Evolutionary conservation across 2,113 vertebrate genomes (phyloP).

Genomic region (Pagrus major): DNA sequence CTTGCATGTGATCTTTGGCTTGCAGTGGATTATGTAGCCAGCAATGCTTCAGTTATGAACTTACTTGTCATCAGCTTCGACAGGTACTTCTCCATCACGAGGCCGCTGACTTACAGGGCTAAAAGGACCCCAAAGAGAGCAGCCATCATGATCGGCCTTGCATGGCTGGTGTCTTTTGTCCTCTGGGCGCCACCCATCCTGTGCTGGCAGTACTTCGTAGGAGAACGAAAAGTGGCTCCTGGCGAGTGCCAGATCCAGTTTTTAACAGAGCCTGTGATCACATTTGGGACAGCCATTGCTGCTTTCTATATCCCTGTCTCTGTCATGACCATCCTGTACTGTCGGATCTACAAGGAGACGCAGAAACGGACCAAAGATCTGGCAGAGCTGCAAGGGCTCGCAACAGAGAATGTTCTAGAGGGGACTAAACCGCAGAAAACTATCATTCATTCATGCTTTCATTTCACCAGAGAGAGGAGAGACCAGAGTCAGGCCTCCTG

Average conservation of each 20-base stretch:
- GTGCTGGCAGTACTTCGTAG: constrained; percentile 98
- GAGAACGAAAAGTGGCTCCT: constrained; percentile 88
- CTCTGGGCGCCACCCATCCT: constrained; percentile 97
- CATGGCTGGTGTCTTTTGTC: constrained; percentile 96
- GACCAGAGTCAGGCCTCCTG: constrained; percentile 91
- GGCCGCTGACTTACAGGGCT: constrained; percentile 96
- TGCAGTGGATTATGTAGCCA: constrained; percentile 97
- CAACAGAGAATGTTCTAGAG: constrained; percentile 84
- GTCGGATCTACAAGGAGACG: constrained; percentile 97
- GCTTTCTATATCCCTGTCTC: constrained; percentile 98
- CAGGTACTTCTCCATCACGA: constrained; percentile 98
- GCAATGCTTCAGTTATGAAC: constrained; percentile 99
- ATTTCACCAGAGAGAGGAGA: constrained; percentile 87
- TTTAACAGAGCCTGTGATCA: constrained; percentile 95
- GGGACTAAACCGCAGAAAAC: constrained; percentile 87
- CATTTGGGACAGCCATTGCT: constrained; percentile 97
- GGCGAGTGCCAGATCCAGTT: constrained; percentile 97
- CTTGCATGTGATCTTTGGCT: constrained; percentile 98
- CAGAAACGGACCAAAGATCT: constrained; percentile 97
- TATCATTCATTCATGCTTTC: constrained; percentile 90
- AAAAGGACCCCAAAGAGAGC: constrained; percentile 96
- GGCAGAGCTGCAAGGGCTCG: constrained; percentile 94
- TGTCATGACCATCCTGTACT: constrained; percentile 98
- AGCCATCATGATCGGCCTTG: constrained; percentile 95
- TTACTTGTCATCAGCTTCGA: constrained; percentile 98